Evolutionary conservation across 2,888 invertebrate species (phyloP).

Genomic region (Parnassius smintheus): DNA sequence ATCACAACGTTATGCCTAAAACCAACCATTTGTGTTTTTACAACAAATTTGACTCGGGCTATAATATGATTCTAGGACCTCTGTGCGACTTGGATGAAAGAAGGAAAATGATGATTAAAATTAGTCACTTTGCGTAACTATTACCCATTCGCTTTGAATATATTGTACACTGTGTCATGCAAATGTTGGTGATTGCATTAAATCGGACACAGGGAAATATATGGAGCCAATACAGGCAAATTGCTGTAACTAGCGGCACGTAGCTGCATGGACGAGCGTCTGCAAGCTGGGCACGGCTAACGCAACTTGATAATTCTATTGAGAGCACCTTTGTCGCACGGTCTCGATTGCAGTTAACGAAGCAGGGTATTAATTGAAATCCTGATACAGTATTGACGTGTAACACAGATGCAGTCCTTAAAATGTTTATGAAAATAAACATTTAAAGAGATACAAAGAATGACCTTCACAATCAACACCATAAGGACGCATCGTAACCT

Average conservation of each 20-base stretch:
- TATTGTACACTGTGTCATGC: slow-evolving; percentile 65
- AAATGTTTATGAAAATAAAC: not conserved
- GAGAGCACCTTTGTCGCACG: slow-evolving; percentile 53
- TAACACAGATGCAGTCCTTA: not conserved
- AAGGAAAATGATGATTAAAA: too few species aligned
- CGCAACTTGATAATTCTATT: slow-evolving; percentile 59
- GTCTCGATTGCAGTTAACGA: slow-evolving; percentile 25
- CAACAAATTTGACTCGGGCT: not conserved
- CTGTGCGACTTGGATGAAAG: not conserved
- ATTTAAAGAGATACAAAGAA: not conserved
- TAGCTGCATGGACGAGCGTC: slow-evolving; percentile 44
- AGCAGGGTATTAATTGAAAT: slow-evolving; percentile 22
- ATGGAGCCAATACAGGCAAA: slow-evolving; percentile 52
- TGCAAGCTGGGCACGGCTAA: slow-evolving; percentile 39
- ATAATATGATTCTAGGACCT: not conserved
- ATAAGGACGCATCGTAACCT: too few species aligned
- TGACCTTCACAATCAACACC: too few species aligned
- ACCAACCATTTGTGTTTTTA: too few species aligned
- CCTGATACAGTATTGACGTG: slow-evolving; percentile 10
- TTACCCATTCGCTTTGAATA: slow-evolving; percentile 4
- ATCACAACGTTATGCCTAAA: too few species aligned
- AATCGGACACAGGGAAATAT: slow-evolving; percentile 64
- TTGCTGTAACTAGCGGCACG: slow-evolving; percentile 67
- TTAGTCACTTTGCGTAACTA: not conserved
- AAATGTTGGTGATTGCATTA: slow-evolving; percentile 78